phyloP scores from a whole-genome alignment of 2,113 vertebrate species.

The Syngnathoides biaculeatus region DNA sequence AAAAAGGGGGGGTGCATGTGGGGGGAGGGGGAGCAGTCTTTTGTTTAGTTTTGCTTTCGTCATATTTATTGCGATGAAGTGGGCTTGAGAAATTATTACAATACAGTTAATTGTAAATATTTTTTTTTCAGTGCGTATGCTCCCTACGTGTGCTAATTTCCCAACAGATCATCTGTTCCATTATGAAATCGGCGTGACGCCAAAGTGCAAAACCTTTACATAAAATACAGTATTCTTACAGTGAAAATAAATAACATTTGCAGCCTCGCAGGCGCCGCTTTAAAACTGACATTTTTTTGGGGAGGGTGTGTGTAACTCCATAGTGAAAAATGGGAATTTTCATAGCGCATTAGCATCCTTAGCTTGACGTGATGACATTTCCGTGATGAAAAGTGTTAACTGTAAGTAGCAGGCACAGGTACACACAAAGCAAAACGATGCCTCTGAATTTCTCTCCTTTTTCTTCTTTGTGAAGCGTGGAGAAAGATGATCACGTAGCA shows the following conservation, averaged over 20 bases:
- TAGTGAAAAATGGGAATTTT: not conserved
- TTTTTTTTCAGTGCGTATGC: not conserved
- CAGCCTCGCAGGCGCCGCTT: slow-evolving; percentile 9
- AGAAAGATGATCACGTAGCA: not conserved
- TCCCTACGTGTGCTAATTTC: not conserved
- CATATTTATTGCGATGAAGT: slow-evolving; percentile 32
- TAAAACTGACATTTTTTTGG: slow-evolving; percentile 12
- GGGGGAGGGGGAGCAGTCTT: too few species aligned
- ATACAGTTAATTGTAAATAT: not conserved
- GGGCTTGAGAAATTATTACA: not conserved
- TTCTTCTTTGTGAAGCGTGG: slow-evolving; percentile 4
- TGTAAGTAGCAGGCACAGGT: slow-evolving; percentile 11
- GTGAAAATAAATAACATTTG: slow-evolving; percentile 47
- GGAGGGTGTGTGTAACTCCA: too few species aligned
- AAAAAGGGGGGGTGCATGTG: not conserved
- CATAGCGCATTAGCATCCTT: not conserved
- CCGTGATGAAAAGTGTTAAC: slow-evolving; percentile 3
- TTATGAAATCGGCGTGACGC: not conserved
- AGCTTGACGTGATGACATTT: not conserved
- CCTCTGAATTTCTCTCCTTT: slow-evolving; percentile 2
- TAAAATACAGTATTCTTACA: slow-evolving; percentile 41
- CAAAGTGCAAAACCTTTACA: slow-evolving; percentile 1
- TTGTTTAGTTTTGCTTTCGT: not conserved
- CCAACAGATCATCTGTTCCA: not conserved
- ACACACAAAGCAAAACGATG: slow-evolving; percentile 8